These are phyloP conservation scores for Leptogaster cylindrica DNA, from an alignment of 2,888 invertebrate species.

Conservation along the genomic window DNA sequence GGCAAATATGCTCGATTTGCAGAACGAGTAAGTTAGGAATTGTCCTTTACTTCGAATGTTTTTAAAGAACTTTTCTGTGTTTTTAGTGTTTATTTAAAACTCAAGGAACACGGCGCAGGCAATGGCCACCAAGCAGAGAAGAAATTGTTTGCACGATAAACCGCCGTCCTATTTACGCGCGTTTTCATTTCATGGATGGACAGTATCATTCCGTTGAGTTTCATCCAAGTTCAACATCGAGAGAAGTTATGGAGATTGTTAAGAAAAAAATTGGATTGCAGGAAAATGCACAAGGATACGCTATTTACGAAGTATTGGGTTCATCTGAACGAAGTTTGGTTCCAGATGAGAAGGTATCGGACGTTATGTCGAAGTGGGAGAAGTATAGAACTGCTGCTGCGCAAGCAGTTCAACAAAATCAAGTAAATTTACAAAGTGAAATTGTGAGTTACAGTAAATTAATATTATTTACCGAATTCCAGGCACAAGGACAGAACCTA, in stretches of 20 bases:
- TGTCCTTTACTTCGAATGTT: neutral
- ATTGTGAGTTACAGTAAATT: neutral
- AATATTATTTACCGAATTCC: neutral
- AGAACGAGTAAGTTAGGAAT: conserved; percentile 69
- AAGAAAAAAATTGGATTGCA: conserved; percentile 83
- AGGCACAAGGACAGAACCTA: conserved; percentile 60
- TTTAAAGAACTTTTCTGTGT: conserved; percentile 43
- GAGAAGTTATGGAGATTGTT: conserved; percentile 86
- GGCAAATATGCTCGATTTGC: conserved; percentile 93
- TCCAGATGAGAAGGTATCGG: conserved; percentile 87
- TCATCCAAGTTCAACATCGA: conserved; percentile 90
- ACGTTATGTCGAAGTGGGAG: conserved; percentile 96
- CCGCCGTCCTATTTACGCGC: conserved; percentile 86
- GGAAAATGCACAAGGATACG: conserved; percentile 71
- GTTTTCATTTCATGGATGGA: conserved; percentile 91
- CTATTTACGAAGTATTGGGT: conserved; percentile 90
- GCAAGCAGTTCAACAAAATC: conserved; percentile 61
- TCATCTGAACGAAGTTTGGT: conserved; percentile 84
- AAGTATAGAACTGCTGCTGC: conserved; percentile 78
- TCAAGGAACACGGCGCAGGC: conserved; percentile 77
- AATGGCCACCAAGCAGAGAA: conserved; percentile 89
- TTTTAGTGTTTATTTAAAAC: conserved; percentile 72
- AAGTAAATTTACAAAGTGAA: conserved; percentile 49
- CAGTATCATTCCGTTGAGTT: conserved; percentile 95
- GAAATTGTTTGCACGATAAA: conserved; percentile 93